Evolutionary conservation across 2,797 vertebrate species (phyloP).

Genomic region (Spinibarbus caldwelli): DNA sequence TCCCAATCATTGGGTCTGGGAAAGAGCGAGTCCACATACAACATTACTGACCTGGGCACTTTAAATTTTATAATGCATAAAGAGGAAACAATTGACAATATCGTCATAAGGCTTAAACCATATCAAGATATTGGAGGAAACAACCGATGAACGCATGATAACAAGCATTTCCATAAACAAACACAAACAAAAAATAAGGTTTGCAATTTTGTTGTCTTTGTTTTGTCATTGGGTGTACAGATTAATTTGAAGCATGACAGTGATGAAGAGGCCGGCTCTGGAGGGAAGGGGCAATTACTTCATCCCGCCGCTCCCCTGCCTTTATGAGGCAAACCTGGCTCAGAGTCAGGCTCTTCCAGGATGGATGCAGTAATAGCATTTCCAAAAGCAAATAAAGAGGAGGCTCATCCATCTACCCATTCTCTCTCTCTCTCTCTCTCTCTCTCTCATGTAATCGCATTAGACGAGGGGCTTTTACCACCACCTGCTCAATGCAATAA

Average conservation of each 20-base stretch:
- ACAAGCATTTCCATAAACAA: background rate
- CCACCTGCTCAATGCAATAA: slow-evolving; percentile 57
- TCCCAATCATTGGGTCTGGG: too few species aligned
- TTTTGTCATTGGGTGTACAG: slow-evolving; percentile 44
- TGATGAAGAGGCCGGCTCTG: slow-evolving; percentile 39
- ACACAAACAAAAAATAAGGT: background rate
- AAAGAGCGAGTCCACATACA: too few species aligned
- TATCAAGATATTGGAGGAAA: background rate
- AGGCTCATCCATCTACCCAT: slow-evolving; percentile 50
- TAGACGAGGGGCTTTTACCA: slow-evolving; percentile 60
- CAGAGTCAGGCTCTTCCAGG: slow-evolving; percentile 54
- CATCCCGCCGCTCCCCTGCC: slow-evolving; percentile 45
- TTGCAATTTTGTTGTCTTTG: background rate
- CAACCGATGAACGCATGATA: background rate
- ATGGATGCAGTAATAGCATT: slow-evolving; percentile 67
- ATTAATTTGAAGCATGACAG: slow-evolving; percentile 50
- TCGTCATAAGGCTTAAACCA: background rate
- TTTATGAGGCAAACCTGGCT: slow-evolving; percentile 61
- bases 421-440: slow-evolving; percentile 49
- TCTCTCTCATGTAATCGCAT: slow-evolving; percentile 68
- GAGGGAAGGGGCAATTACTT: slow-evolving; percentile 50
- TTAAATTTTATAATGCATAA: background rate
- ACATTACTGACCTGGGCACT: background rate
- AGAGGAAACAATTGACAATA: background rate
- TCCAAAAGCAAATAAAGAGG: slow-evolving; percentile 63